phyloP scores from a whole-genome alignment of 2,797 vertebrate species.

The Sitta carolinensis region DNA sequence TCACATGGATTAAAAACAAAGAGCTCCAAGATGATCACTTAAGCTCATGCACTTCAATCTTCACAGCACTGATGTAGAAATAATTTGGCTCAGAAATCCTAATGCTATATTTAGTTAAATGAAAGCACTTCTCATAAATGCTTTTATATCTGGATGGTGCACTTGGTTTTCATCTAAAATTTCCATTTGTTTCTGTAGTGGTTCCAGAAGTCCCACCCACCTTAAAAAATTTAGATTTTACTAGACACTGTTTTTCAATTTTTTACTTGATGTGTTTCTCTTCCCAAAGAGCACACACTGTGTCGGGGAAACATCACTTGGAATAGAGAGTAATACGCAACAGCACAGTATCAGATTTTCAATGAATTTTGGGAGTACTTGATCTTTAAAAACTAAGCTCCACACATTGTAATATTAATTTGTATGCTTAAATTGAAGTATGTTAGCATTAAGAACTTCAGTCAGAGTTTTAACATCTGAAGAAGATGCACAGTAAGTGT shows the following conservation, averaged over 20 bases:
- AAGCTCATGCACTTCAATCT: background rate
- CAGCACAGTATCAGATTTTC: background rate
- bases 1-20: background rate
- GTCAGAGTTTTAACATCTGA: background rate
- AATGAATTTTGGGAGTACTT: background rate
- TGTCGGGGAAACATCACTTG: background rate
- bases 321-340: background rate
- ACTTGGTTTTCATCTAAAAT: background rate
- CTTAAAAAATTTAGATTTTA: background rate
- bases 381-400: background rate
- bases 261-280: background rate
- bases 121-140: background rate
- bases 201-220: background rate
- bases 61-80: background rate
- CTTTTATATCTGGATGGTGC: background rate
- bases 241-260: background rate
- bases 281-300: background rate
- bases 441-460: background rate
- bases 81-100: background rate
- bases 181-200: background rate
- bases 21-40: background rate
- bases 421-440: background rate
- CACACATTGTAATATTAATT: background rate
- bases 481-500: fast-evolving
- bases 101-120: background rate